A percentile compares a stretch with the other conserved stretches of the same genome.
phyloP scores from a whole-genome alignment of 2,113 vertebrate genomes.

The Oreocharis arfaki region DNA sequence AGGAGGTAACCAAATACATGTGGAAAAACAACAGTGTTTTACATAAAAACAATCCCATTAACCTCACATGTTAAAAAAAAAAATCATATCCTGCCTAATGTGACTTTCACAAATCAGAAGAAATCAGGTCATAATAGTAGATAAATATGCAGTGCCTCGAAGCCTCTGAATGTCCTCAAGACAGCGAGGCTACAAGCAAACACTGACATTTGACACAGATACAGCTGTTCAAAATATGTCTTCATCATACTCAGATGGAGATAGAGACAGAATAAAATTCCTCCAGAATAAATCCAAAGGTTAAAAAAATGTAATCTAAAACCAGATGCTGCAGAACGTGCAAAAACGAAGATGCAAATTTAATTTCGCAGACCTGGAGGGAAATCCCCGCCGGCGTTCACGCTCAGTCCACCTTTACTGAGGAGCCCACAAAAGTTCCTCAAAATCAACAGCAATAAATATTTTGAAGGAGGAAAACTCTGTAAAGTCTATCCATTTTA shows the following conservation, averaged over 20 bases:
- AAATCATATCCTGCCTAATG: neutral
- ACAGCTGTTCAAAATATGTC: slow-evolving; percentile 73
- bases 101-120: slow-evolving; percentile 11
- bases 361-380: neutral
- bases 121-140: slow-evolving; percentile 20
- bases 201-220: slow-evolving; percentile 66
- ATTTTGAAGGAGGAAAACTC: slow-evolving; percentile 62
- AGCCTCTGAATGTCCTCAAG: slow-evolving; percentile 54
- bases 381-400: neutral
- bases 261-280: slow-evolving; percentile 47
- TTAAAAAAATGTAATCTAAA: slow-evolving; percentile 29
- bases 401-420: neutral
- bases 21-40: neutral
- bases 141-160: slow-evolving; percentile 37
- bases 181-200: slow-evolving; percentile 55
- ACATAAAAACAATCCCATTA: neutral
- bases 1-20: neutral
- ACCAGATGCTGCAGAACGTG: slow-evolving; percentile 44
- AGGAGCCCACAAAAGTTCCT: neutral
- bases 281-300: slow-evolving; percentile 35
- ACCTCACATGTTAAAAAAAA: neutral
- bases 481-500: slow-evolving; percentile 62
- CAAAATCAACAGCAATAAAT: slow-evolving; percentile 20
- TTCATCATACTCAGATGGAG: slow-evolving; percentile 71
- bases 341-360: slow-evolving; percentile 32